Evolutionary conservation across 92 coral and sea anemone species (phyloP).

Genomic region (Parazoanthus atlanticus): DNA sequence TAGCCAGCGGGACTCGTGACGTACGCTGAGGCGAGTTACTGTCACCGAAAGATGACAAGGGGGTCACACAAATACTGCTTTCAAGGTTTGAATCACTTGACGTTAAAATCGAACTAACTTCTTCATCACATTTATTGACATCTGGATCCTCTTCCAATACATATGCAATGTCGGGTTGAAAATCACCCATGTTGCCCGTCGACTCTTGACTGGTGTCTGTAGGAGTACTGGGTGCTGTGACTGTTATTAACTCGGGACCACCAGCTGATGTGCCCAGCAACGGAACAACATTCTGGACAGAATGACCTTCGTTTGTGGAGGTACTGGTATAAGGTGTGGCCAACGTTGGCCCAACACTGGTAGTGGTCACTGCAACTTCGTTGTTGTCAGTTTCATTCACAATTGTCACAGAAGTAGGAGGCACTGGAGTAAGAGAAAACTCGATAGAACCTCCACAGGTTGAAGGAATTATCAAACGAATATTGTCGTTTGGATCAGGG

Average conservation of each 20-base stretch:
- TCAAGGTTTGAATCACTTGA: conserved; percentile 42
- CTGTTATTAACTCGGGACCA: conserved; percentile 22
- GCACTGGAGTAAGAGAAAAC: conserved; percentile 34
- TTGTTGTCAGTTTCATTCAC: conserved; percentile 28
- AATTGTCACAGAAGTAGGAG: conserved; percentile 13
- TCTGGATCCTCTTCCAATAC: conserved; percentile 9
- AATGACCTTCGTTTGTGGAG: neutral
- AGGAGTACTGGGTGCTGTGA: conserved; percentile 43
- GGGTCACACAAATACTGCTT: conserved; percentile 37
- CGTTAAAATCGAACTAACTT: conserved; percentile 39
- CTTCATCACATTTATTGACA: conserved; percentile 21
- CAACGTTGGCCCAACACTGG: neutral
- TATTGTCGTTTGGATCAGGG: conserved; percentile 42
- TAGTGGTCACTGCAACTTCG: neutral
- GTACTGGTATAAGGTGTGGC: neutral
- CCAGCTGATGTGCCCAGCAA: neutral
- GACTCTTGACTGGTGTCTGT: conserved; percentile 44
- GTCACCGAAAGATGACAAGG: conserved; percentile 22
- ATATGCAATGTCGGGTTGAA: conserved; percentile 1
- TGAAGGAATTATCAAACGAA: conserved; percentile 38
- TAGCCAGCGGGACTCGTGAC: conserved; percentile 29
- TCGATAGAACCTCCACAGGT: conserved; percentile 30
- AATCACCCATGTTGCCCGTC: conserved; percentile 18
- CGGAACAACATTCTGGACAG: conserved; percentile 2
- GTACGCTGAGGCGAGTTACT: conserved; percentile 35